phyloP scores from a whole-genome alignment of 2,888 invertebrate genomes.

The Zygogramma bicolorata region DNA sequence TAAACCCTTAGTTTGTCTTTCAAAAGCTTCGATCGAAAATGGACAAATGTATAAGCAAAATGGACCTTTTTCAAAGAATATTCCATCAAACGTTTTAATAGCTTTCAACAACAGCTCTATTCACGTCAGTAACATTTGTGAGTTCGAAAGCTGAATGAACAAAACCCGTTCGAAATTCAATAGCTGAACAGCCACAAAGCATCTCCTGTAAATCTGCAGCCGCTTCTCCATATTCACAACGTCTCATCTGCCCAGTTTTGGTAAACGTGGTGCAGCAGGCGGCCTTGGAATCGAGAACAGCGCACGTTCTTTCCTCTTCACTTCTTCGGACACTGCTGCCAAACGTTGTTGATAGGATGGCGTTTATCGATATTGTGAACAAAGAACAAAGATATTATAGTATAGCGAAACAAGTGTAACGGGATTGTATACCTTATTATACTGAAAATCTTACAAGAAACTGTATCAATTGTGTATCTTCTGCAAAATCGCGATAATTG shows the following conservation, averaged over 20 bases:
- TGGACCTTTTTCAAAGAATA: not conserved
- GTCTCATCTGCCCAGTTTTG: constrained; percentile 43
- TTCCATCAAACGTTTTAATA: not conserved
- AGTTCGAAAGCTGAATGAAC: not conserved
- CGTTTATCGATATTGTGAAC: not conserved
- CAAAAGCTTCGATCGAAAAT: no score
- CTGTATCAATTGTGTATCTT: no score
- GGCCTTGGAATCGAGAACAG: constrained; percentile 53
- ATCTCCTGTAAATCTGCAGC: not conserved
- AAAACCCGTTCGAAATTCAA: not conserved
- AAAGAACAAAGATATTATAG: no score
- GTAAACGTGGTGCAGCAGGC: constrained; percentile 50
- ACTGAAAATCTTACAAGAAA: no score
- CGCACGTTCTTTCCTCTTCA: constrained; percentile 42
- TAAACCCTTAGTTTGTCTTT: no score
- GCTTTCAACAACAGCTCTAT: not conserved
- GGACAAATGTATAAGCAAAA: no score
- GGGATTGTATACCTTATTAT: no score
- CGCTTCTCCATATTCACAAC: constrained; percentile 6
- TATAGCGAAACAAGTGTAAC: no score
- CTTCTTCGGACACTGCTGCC: constrained; percentile 12
- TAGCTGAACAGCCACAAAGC: not conserved
- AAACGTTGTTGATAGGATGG: not conserved
- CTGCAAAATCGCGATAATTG: no score
- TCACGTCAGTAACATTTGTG: not conserved